Evolutionary conservation across 1,140 invertebrate genomes (phyloP).

Genomic region (Drosophila pandora): DNA sequence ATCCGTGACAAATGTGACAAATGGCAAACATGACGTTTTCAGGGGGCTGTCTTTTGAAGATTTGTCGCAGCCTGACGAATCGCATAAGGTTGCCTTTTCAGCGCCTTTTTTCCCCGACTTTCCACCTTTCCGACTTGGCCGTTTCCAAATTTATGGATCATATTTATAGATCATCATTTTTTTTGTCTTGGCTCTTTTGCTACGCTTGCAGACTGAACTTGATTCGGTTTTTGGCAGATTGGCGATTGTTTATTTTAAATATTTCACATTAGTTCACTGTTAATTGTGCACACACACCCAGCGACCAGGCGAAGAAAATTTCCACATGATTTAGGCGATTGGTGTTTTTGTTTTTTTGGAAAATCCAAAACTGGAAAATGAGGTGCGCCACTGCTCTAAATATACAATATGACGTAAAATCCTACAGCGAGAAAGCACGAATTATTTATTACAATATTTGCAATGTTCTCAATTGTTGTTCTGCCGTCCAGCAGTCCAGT

Average conservation of each 20-base stretch:
- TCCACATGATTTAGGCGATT: conserved; percentile 55
- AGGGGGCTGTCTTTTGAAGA: conserved; percentile 45
- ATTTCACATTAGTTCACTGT: conserved; percentile 69
- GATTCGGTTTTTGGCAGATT: conserved; percentile 41
- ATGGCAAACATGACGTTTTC: conserved; percentile 74
- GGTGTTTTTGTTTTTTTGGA: conserved; percentile 13
- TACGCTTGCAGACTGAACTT: conserved; percentile 50
- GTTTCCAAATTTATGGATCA: conserved; percentile 59
- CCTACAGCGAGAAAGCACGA: conserved; percentile 46
- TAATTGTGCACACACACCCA: conserved; percentile 52
- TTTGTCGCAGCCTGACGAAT: conserved; percentile 36
- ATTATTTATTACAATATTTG: conserved; percentile 81
- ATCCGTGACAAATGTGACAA: conserved; percentile 33
- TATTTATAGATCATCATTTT: conserved; percentile 62
- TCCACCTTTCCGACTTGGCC: conserved; percentile 41
- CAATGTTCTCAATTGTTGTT: conserved; percentile 54
- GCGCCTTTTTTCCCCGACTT: conserved; percentile 47
- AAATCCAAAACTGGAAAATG: conserved; percentile 54
- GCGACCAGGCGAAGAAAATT: conserved; percentile 15
- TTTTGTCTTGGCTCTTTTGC: conserved; percentile 7
- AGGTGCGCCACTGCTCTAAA: conserved; percentile 63
- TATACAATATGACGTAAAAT: conserved; percentile 76
- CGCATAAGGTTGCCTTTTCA: conserved; percentile 5
- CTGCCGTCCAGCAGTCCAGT: background rate
- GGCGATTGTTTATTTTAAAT: conserved; percentile 72